A percentile compares a stretch with the other conserved stretches of the same genome.
Conservation (phyloP, 1,140 invertebrate species). For the Drosophila guanche region DNA sequence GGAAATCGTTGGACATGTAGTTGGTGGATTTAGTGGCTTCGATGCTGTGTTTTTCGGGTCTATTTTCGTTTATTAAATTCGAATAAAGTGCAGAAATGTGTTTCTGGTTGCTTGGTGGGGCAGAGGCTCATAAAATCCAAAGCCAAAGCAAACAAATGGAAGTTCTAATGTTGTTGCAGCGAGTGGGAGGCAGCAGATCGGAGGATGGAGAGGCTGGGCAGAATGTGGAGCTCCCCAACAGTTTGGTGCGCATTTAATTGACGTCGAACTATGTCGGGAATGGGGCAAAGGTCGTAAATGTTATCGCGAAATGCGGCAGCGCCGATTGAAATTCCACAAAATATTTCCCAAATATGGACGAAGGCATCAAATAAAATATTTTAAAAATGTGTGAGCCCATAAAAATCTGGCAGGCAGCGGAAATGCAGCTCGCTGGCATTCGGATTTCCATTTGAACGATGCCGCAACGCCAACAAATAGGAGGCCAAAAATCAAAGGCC, state of each 20-base stretch:
- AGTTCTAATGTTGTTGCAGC: constrained; percentile 51
- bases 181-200: constrained; percentile 32
- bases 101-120: constrained; percentile 13
- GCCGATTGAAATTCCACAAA: constrained; percentile 44
- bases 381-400: constrained; percentile 54
- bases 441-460: constrained; percentile 72
- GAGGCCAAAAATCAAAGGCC: constrained; percentile 43
- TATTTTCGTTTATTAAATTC: constrained; percentile 81
- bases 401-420: constrained; percentile 39
- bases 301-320: constrained; percentile 70
- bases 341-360: constrained; percentile 68
- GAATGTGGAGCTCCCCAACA: constrained; percentile 1
- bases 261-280: constrained; percentile 47
- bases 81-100: constrained; percentile 81
- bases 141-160: constrained; percentile 54
- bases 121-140: constrained; percentile 55
- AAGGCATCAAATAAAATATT: constrained; percentile 52
- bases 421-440: constrained; percentile 27
- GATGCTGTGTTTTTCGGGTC: constrained; percentile 51
- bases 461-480: constrained; percentile 37
- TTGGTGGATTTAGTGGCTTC: constrained; percentile 41
- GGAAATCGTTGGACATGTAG: constrained; percentile 56
- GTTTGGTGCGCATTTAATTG: constrained; percentile 66
- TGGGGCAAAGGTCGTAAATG: constrained; percentile 66
- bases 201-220: constrained; percentile 13